Conservation (phyloP, 2,113 vertebrate genomes). For the Elachura formosa region DNA sequence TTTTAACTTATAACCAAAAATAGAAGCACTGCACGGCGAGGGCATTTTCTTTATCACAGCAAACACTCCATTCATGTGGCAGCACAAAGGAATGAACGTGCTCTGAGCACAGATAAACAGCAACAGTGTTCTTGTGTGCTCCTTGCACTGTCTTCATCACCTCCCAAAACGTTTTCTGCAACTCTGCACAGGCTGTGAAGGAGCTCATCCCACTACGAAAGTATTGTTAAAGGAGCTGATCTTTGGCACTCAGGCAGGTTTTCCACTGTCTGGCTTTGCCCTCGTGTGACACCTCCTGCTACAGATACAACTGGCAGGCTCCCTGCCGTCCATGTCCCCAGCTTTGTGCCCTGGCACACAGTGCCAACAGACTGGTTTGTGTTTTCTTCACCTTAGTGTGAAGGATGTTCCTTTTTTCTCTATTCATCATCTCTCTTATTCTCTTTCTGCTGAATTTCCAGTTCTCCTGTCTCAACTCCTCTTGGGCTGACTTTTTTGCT, state of each 20-base stretch:
- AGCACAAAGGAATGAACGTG: neutral
- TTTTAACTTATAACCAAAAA: neutral
- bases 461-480: neutral
- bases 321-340: neutral
- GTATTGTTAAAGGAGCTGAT: neutral
- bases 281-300: neutral
- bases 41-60: neutral
- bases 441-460: neutral
- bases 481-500: neutral
- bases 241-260: neutral
- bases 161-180: neutral
- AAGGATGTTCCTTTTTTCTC: neutral
- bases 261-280: neutral
- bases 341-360: neutral
- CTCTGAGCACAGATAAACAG: neutral
- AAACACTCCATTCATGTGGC: rapidly evolving
- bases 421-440: neutral
- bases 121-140: neutral
- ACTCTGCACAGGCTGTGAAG: neutral
- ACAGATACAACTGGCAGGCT: neutral
- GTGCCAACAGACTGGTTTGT: neutral
- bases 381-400: neutral
- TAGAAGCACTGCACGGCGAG: neutral
- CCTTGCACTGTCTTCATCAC: neutral
- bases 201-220: rapidly evolving